Evolutionary conservation across 2,797 vertebrate species (phyloP).

Genomic region (Sardinella longiceps): DNA sequence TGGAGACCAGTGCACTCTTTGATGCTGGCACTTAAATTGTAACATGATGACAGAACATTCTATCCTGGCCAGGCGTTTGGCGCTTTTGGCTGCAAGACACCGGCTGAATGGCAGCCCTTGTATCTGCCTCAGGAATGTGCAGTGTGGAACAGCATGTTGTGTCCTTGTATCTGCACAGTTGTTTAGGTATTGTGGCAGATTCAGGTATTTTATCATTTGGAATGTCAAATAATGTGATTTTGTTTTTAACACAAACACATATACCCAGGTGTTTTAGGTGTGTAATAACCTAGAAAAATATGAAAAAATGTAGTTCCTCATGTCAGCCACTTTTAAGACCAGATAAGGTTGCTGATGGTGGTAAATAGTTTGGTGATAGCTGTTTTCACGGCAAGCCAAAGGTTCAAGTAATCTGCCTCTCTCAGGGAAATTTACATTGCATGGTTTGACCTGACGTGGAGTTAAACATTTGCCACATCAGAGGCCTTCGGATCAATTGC

Average conservation of each 20-base stretch:
- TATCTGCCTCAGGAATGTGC: slow-evolving; percentile 29
- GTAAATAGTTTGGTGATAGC: not conserved
- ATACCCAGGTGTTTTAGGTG: not conserved
- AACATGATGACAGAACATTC: slow-evolving; percentile 31
- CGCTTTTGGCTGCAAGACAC: slow-evolving; percentile 10
- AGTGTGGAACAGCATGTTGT: slow-evolving; percentile 8
- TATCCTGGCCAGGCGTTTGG: slow-evolving; percentile 28
- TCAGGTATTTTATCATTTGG: not conserved
- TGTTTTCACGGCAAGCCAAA: not conserved
- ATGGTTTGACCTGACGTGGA: not conserved
- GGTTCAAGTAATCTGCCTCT: not conserved
- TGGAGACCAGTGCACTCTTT: slow-evolving; percentile 12
- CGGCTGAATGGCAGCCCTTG: slow-evolving; percentile 3
- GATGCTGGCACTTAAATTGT: slow-evolving; percentile 24
- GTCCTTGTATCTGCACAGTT: not conserved
- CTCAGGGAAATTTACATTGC: not conserved
- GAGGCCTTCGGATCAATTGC: not conserved
- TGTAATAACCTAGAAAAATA: not conserved
- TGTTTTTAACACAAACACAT: too few relatives aligned
- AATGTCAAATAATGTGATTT: not conserved
- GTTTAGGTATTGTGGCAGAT: slow-evolving; percentile 15
- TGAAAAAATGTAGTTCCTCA: not conserved
- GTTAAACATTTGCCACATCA: slow-evolving; percentile 21
- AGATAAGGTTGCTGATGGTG: not conserved
- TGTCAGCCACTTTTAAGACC: not conserved